Conservation (phyloP, 2,113 vertebrate species). For the Tachycineta bicolor region DNA sequence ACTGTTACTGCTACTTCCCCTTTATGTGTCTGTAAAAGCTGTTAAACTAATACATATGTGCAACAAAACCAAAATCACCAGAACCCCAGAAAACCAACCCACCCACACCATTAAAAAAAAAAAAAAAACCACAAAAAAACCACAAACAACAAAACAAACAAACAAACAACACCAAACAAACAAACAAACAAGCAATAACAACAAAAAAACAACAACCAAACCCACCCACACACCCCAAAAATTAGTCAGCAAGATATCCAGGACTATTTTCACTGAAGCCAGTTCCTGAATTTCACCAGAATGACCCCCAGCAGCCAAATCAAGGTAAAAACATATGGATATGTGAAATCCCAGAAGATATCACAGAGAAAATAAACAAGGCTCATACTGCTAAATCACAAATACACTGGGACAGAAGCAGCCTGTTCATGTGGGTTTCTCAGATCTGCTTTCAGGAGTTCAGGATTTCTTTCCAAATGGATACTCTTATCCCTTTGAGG, state of each 20-base stretch:
- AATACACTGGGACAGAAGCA: not conserved
- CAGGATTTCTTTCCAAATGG: not conserved
- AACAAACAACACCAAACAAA: too few relatives aligned
- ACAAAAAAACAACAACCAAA: too few relatives aligned
- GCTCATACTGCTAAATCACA: not conserved
- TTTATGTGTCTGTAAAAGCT: not conserved
- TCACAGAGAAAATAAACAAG: not conserved
- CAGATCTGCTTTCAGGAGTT: not conserved
- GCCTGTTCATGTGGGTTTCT: not conserved
- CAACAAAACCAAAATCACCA: not conserved
- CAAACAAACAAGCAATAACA: too few relatives aligned
- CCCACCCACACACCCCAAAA: not conserved
- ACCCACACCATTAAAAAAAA: not conserved
- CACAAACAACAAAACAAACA: too few relatives aligned
- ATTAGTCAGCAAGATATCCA: not conserved
- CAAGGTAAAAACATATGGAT: not conserved
- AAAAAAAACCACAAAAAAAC: too few relatives aligned
- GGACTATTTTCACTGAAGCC: not conserved
- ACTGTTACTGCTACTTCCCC: not conserved
- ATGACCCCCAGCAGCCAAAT: not conserved
- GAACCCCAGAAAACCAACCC: accelerated
- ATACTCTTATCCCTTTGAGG: not conserved
- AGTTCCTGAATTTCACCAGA: not conserved
- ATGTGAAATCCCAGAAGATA: not conserved
- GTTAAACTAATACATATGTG: not conserved